phyloP scores from a whole-genome alignment of 2,888 invertebrate genomes.

The Agrotis clavis region DNA sequence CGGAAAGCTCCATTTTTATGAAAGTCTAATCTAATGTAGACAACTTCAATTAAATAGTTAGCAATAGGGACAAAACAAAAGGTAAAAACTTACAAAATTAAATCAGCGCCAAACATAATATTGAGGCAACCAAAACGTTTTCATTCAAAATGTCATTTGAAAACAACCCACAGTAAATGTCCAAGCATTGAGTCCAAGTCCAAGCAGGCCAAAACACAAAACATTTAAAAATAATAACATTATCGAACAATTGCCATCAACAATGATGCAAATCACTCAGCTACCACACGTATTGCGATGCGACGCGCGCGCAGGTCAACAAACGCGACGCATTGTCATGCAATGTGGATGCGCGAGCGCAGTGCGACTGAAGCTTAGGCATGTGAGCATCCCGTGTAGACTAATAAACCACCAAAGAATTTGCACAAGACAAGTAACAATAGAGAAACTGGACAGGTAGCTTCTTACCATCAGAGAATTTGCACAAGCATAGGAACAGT shows the following conservation, averaged over 20 bases:
- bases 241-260: conserved; percentile 55
- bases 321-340: conserved; percentile 80
- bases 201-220: neutral
- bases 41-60: neutral
- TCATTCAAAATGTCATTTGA: neutral
- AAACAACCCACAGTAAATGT: conserved; percentile 1
- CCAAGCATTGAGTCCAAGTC: neutral
- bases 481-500: neutral
- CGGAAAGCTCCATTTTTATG: neutral
- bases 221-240: conserved; percentile 13
- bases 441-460: too few species aligned
- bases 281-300: conserved; percentile 73
- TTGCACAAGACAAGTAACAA: neutral
- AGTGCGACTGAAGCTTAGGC: conserved; percentile 44
- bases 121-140: neutral
- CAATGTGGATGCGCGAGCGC: conserved; percentile 62
- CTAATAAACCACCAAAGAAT: neutral
- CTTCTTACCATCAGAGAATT: neutral
- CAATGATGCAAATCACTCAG: conserved; percentile 60
- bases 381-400: conserved; percentile 17
- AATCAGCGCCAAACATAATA: too few species aligned
- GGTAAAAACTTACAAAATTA: too few species aligned
- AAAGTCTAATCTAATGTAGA: neutral
- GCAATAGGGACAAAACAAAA: neutral
- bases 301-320: conserved; percentile 76